Evolutionary conservation across 2,888 invertebrate genomes (phyloP).

Genomic region (Chymomyza fuscimana): DNA sequence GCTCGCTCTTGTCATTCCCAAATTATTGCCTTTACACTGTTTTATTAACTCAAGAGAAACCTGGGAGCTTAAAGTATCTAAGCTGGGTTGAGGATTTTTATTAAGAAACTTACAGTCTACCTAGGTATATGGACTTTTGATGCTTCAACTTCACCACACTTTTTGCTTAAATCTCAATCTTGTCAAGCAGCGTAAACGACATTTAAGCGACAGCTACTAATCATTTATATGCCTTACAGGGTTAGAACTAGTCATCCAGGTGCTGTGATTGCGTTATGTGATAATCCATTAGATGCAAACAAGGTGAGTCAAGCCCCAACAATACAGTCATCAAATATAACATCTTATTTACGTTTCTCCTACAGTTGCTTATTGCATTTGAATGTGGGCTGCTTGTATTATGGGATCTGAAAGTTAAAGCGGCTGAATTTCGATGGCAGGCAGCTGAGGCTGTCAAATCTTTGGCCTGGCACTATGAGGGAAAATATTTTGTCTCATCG

Average conservation of each 20-base stretch:
- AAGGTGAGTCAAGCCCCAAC: constrained; percentile 84
- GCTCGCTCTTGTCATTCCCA: too few relatives aligned
- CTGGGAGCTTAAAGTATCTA: too few relatives aligned
- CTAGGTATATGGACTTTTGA: too few relatives aligned
- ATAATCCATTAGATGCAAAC: constrained; percentile 97
- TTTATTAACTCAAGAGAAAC: too few relatives aligned
- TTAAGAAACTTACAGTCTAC: too few relatives aligned
- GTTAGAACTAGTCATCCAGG: constrained; percentile 98
- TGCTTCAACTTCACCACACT: too few relatives aligned
- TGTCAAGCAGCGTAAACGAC: background rate
- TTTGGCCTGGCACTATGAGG: constrained; percentile 98
- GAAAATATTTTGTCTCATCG: constrained; percentile 97
- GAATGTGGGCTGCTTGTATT: constrained; percentile 96
- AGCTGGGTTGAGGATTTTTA: too few relatives aligned
- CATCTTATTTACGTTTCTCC: background rate
- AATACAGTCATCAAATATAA: background rate
- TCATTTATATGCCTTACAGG: constrained; percentile 82
- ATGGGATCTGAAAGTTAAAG: constrained; percentile 95
- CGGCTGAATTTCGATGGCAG: constrained; percentile 91
- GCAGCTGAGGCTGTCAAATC: constrained; percentile 90
- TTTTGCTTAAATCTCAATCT: background rate
- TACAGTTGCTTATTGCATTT: constrained; percentile 96
- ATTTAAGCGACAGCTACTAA: background rate
- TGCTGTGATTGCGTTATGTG: constrained; percentile 95
- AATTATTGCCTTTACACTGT: too few relatives aligned